A percentile compares a stretch with the other conserved stretches of the same genome.
Conservation (phyloP, 2,113 vertebrate genomes). For the Zosterops hypoxanthus region DNA sequence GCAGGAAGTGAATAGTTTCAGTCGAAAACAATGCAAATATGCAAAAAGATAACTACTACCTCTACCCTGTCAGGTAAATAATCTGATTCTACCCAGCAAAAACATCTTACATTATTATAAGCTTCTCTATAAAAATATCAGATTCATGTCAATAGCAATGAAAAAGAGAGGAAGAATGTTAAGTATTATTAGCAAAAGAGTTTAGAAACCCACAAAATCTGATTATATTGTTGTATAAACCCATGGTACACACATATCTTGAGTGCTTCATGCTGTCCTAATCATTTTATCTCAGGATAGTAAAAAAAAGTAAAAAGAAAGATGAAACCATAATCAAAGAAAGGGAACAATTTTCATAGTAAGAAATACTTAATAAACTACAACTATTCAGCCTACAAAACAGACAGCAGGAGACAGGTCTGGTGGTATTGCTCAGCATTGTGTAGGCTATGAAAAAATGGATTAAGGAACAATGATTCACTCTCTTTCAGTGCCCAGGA, state of each 20-base stretch:
- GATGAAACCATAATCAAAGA: slow-evolving; percentile 6
- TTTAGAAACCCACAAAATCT: background rate
- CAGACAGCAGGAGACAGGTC: background rate
- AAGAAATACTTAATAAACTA: background rate
- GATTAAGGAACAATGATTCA: background rate
- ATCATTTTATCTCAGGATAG: background rate
- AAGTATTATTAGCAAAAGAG: background rate
- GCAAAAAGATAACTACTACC: background rate
- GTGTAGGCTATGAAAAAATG: background rate
- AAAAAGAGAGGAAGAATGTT: background rate
- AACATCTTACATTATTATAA: background rate
- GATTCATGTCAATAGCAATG: background rate
- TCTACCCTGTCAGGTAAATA: background rate
- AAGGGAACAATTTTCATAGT: background rate
- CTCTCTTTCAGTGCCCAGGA: background rate
- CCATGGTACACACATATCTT: background rate
- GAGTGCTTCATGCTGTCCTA: slow-evolving; percentile 5
- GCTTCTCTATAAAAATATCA: background rate
- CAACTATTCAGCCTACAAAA: background rate
- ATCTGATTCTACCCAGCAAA: background rate
- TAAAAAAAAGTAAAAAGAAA: background rate
- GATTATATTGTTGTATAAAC: background rate
- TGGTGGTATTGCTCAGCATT: background rate
- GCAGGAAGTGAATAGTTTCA: background rate
- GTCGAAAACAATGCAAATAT: background rate